phyloP scores from a whole-genome alignment of 37 sponge, comb jelly and placozoan genomes.

The Halisarca cf. caerulea region DNA sequence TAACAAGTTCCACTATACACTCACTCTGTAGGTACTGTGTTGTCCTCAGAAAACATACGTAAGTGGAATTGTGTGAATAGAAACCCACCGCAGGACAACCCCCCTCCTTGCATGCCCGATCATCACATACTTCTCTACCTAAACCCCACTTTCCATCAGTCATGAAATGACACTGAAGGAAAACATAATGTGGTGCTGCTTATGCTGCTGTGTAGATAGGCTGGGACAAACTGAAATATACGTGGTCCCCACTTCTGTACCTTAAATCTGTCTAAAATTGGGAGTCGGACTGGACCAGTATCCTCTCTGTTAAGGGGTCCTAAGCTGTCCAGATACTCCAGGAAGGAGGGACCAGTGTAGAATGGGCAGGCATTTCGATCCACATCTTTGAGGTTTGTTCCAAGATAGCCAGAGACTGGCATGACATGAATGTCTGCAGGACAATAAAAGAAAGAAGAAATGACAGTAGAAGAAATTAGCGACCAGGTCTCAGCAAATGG shows the following conservation, averaged over 20 bases:
- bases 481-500: not conserved
- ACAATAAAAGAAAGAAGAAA: not conserved
- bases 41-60: too few species aligned
- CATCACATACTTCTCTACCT: too few species aligned
- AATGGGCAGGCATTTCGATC: slow-evolving; percentile 57
- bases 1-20: too few species aligned
- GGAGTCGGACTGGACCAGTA: slow-evolving; percentile 82
- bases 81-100: too few species aligned
- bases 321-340: slow-evolving; percentile 85
- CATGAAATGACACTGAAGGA: too few species aligned
- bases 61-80: too few species aligned
- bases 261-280: slow-evolving; percentile 92
- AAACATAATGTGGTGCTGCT: too few species aligned
- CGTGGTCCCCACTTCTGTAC: slow-evolving; percentile 35
- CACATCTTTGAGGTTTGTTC: slow-evolving; percentile 84
- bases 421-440: slow-evolving; percentile 82
- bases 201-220: too few species aligned
- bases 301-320: slow-evolving; percentile 75
- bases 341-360: slow-evolving; percentile 85
- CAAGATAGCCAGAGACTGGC: slow-evolving; percentile 93
- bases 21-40: too few species aligned
- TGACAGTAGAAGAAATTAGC: not conserved
- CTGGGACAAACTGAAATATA: too few species aligned
- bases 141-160: not conserved
- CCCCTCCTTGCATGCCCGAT: too few species aligned